Base-by-base conservation (phyloP, 1,140 invertebrate species). In the Dryas iulia region DNA sequence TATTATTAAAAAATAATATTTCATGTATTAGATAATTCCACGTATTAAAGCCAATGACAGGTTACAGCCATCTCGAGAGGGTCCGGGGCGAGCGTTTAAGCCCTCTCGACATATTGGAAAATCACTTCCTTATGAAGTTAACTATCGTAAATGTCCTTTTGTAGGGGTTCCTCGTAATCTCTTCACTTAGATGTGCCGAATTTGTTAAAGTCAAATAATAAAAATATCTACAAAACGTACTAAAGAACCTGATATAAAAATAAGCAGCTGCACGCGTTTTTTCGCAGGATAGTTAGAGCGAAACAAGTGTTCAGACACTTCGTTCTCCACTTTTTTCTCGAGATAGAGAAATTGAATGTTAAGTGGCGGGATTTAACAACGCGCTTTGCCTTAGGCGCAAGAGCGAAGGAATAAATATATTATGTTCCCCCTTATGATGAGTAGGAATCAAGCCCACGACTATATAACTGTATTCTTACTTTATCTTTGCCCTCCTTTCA, bases 81-180 rank as follows among this genome's bases (percentile, higher is more conserved):
- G 14, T 52, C 47, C 59, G 8, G 31, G 52, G 39, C 47, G 54
- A 24, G 53, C 56, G 53, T 28, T 30, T 63, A 63, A 69, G 59
- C 24, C 59, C 52, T 31, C 69, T 74, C 61, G 69, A 74, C 71
- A 69, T 74, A 71, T 71, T 68, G 68, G 60, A 66, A 71, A 72
- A 75, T 72, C 73, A 75, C 66, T 72, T 66, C 39, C 52, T 62
- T 66, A 63, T 67, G 56, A 70, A 62, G 67, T 73, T 60, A 73
- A 64, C 67, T 66, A 33, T 69, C 54, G 54, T 73, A 59, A 66
- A 73, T 73, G 66, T 64, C 64, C 63, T 64, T 67, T 72, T 56
- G 58, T 11, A 60, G 52, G 53, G 66, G 64, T 65, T 68, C 35
- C 31, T 35, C 30, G 31, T 47, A 47, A 65, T 65, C 54, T 65